Conservation (phyloP, 2,797 vertebrate genomes). For the Neopelma chrysocephalum region DNA sequence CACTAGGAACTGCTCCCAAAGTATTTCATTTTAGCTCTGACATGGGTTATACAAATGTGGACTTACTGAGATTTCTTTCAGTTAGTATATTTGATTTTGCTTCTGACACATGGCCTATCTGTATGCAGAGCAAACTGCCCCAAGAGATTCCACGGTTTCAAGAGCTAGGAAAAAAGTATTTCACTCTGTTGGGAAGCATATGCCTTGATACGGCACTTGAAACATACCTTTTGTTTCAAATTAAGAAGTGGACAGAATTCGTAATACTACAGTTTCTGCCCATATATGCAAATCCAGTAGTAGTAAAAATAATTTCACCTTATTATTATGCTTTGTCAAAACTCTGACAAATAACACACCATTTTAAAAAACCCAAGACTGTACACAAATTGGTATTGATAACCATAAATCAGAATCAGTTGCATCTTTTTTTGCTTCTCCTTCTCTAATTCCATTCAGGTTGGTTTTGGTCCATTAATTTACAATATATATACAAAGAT, state of each 20-base stretch:
- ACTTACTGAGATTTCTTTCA: neutral
- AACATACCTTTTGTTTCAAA: neutral
- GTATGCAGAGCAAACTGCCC: neutral
- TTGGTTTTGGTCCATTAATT: neutral
- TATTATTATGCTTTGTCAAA: neutral
- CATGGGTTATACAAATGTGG: neutral
- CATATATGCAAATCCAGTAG: neutral
- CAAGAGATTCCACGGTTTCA: neutral
- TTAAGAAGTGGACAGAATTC: neutral
- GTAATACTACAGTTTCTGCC: neutral
- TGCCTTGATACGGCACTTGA: accelerated
- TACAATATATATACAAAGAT: neutral
- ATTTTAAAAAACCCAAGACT: neutral
- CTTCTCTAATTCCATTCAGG: neutral
- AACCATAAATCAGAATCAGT: neutral
- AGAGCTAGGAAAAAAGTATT: neutral
- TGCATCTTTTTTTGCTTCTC: neutral
- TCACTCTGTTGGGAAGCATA: neutral
- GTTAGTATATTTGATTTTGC: neutral
- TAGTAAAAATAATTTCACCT: neutral
- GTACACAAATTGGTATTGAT: neutral
- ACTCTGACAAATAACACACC: neutral
- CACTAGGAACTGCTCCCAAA: neutral
- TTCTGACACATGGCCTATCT: neutral
- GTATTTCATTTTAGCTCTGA: neutral